phyloP scores from a whole-genome alignment of 2,888 invertebrate genomes.

The Sturmia bella region DNA sequence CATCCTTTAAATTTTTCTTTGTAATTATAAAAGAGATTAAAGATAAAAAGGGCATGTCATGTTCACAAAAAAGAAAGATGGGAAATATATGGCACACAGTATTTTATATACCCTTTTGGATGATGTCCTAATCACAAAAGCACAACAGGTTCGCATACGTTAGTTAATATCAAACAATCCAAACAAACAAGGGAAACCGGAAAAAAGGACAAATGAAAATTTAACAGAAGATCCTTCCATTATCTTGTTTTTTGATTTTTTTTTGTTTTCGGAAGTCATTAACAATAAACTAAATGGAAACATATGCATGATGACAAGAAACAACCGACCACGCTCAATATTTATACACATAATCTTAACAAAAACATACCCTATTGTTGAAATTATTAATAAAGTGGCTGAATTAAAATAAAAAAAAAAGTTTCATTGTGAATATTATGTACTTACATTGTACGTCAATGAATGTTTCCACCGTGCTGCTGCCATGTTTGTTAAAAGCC shows the following conservation, averaged over 20 bases:
- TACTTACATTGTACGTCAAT: constrained; percentile 92
- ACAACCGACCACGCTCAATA: constrained; percentile 39
- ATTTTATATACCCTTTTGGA: constrained; percentile 42
- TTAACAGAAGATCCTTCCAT: constrained; percentile 47
- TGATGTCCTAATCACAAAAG: constrained; percentile 63
- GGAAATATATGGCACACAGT: constrained; percentile 4
- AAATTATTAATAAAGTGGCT: constrained; percentile 39
- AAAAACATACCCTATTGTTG: constrained; percentile 22
- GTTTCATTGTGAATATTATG: too few relatives aligned
- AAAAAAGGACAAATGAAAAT: constrained; percentile 63
- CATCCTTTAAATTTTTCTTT: not conserved
- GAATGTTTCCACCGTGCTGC: constrained; percentile 85
- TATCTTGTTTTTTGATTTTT: not conserved
- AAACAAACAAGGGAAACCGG: constrained; percentile 34
- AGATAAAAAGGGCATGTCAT: not conserved
- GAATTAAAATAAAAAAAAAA: constrained; percentile 21
- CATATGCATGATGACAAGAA: constrained; percentile 56
- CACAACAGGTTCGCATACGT: constrained; percentile 43
- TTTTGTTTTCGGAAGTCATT: constrained; percentile 31
- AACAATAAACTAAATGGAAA: constrained; percentile 54
- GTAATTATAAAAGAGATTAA: constrained; percentile 9
- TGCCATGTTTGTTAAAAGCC: constrained; percentile 91
- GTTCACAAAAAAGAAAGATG: not conserved
- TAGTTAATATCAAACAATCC: not conserved
- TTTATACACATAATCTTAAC: too few relatives aligned